Evolutionary conservation across 2,888 invertebrate genomes (phyloP), one percentile per base, ranked within the genome.

Genomic region (Elysia crispata): DNA sequence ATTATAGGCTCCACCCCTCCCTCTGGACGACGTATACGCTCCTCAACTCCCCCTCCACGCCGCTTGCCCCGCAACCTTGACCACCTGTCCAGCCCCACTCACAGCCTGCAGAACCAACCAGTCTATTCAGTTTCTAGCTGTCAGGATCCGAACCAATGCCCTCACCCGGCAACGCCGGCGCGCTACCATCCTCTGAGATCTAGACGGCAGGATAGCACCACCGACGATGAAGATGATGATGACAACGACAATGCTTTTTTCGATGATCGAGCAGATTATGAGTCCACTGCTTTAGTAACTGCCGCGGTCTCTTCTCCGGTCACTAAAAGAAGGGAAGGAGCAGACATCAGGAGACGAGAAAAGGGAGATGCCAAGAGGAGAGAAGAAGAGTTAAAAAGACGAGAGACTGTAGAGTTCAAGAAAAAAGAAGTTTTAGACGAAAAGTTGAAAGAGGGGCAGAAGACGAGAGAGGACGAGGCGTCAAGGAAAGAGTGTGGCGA

Each of bases 281-380:
- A 81, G 62, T 83, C 83, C n/a, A 70, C 81, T 3, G 62, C 74
- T 23, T 70, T 82, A 13, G 81, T 83, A 54, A 83, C 80, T 11
- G 83, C 84, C 23, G 83, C 84, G 33, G 79, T 82, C 67, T 81
- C 83, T 49, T 83, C 83, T 8, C 83, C 83, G 15, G 77, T 82
- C 60, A 82, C 82, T 31, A 81, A 69, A 13, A 81, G 54, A 41
- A 41, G 78, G 31, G 78, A 79, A 23, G 67, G 70, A 18, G 79
- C 76, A 18, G 79, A 81, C 6, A 23, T 60, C 5, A 60, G 60
- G 66, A 76, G 64, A 15, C 0, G 79, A 60, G 76, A 41, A 54
- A 72, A 49, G 54, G 57, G 66, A 23, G 49, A 33, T 28, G 64
- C 25, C n/a, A 64, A 50, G 33, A 76, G 73, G 70, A 49, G 62